These are phyloP conservation scores for Drosophila mayaguana DNA, from an alignment of 2,888 invertebrate genomes.

Conservation along the genomic window DNA sequence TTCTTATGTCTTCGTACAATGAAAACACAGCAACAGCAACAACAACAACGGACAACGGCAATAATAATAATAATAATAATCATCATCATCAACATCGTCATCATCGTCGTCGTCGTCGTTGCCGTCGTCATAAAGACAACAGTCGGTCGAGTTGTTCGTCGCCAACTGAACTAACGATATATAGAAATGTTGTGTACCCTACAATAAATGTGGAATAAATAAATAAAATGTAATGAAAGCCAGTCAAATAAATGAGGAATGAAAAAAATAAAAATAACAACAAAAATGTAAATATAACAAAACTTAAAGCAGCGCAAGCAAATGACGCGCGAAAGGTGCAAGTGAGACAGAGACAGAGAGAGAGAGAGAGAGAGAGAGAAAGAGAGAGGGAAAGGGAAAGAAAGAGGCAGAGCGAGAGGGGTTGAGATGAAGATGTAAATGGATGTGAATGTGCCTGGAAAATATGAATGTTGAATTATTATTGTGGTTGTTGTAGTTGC, in stretches of 20 bases:
- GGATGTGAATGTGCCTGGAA: constrained; percentile 39
- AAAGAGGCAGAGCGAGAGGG: background rate
- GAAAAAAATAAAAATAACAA: constrained; percentile 65
- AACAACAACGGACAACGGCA: constrained; percentile 48
- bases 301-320: constrained; percentile 60
- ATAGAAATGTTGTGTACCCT: constrained; percentile 65
- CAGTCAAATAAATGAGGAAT: constrained; percentile 78
- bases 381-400: background rate
- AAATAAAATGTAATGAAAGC: constrained; percentile 79
- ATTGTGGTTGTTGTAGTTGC: constrained; percentile 23
- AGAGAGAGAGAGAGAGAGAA: background rate
- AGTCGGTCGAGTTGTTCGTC: constrained; percentile 54
- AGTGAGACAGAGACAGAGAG: background rate
- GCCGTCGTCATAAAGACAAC: constrained; percentile 75
- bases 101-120: constrained; percentile 25
- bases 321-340: constrained; percentile 44
- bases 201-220: constrained; percentile 78
- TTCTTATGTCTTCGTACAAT: constrained; percentile 80
- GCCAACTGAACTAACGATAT: constrained; percentile 76
- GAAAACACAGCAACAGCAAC: constrained; percentile 52
- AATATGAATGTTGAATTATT: constrained; percentile 27
- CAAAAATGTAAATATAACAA: constrained; percentile 60
- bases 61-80: constrained; percentile 48
- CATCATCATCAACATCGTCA: constrained; percentile 17
- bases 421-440: constrained; percentile 44